phyloP scores from a whole-genome alignment of 2,797 vertebrate species.

The Garrulus glandarius region DNA sequence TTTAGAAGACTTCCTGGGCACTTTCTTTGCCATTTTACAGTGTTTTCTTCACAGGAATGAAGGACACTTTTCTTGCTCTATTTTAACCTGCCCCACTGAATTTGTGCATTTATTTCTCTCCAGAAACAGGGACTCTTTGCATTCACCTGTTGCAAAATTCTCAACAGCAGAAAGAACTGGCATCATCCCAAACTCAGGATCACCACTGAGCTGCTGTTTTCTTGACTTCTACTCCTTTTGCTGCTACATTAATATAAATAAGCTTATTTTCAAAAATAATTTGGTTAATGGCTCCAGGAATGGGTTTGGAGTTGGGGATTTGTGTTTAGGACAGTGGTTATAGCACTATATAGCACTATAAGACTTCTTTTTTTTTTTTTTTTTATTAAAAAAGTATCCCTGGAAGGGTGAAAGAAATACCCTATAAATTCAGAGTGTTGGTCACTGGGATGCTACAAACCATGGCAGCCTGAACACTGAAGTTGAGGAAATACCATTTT shows the following conservation, averaged over 20 bases:
- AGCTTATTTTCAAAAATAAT: not conserved
- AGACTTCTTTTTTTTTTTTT: rapidly evolving
- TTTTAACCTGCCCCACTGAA: not conserved
- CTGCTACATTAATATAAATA: not conserved
- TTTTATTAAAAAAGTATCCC: not conserved
- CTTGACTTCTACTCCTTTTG: not conserved
- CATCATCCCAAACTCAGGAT: not conserved
- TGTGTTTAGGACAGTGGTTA: not conserved
- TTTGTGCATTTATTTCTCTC: not conserved
- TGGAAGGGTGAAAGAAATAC: not conserved
- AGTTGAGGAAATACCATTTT: not conserved
- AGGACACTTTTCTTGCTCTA: not conserved
- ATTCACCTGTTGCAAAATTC: not conserved
- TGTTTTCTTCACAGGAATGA: not conserved
- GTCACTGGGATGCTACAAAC: not conserved
- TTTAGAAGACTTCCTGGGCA: not conserved
- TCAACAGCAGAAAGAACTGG: not conserved
- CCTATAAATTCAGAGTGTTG: not conserved
- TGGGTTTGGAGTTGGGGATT: not conserved
- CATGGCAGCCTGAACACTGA: not conserved
- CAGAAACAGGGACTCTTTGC: not conserved
- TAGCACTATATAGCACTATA: not conserved
- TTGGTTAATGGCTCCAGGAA: not conserved
- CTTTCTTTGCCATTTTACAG: not conserved
- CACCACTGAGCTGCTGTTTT: not conserved